Percentiles rank a stretch among this genome's conserved stretches.
Evolutionary conservation across 2,888 invertebrate species (phyloP).

Genomic region (Acanthosoma haemorrhoidale): DNA sequence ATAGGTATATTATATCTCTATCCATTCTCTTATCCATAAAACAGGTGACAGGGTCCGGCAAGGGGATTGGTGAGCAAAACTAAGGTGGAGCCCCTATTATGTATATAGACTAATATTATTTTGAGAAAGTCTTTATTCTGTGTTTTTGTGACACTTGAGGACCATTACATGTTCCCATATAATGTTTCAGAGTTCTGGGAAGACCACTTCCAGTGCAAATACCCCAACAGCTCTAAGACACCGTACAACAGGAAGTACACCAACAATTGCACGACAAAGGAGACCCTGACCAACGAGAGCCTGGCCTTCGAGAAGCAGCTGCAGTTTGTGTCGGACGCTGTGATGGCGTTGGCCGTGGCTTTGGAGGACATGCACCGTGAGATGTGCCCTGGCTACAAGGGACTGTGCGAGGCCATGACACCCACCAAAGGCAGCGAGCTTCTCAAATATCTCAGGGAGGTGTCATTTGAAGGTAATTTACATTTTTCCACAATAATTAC

Average conservation of each 20-base stretch:
- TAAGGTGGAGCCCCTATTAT: too few species aligned
- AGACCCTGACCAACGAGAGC: constrained; percentile 66
- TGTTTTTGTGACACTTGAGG: background rate
- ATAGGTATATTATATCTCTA: too few species aligned
- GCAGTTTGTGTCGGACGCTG: constrained; percentile 94
- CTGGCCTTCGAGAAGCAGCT: constrained; percentile 88
- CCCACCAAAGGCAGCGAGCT: constrained; percentile 83
- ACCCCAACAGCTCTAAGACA: constrained; percentile 71
- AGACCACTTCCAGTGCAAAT: constrained; percentile 83
- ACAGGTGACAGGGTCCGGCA: too few species aligned
- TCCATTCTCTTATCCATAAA: too few species aligned
- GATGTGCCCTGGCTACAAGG: constrained; percentile 64
- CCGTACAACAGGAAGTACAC: constrained; percentile 74
- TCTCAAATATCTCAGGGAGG: constrained; percentile 74
- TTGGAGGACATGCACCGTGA: constrained; percentile 73
- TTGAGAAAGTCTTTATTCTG: too few species aligned
- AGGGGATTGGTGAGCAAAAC: too few species aligned
- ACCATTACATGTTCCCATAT: too few species aligned
- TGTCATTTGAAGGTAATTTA: constrained; percentile 85
- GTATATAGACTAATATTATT: too few species aligned
- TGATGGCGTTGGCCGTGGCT: constrained; percentile 89
- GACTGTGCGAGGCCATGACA: constrained; percentile 82
- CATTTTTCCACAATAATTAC: too few species aligned
- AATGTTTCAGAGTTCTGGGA: constrained; percentile 80
- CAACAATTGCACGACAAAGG: constrained; percentile 67